Conservation (phyloP, 2,797 vertebrate species). For the Manis pentadactyla region DNA sequence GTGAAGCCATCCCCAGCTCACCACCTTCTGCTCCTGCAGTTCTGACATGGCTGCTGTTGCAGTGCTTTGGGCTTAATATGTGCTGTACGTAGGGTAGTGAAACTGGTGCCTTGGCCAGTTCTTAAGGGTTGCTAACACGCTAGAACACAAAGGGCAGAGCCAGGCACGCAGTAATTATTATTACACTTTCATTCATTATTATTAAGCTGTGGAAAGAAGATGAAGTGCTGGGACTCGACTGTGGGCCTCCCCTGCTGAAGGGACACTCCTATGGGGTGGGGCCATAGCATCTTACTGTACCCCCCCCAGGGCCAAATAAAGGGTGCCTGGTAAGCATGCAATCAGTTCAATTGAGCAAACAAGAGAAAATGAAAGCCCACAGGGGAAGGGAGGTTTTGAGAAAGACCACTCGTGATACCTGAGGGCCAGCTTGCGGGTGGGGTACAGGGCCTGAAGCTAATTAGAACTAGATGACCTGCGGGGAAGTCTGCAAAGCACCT, state of each 20-base stretch:
- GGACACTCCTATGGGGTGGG: not conserved
- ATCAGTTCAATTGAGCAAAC: not conserved
- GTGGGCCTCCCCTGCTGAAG: not conserved
- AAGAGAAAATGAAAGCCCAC: not conserved
- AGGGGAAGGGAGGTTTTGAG: not conserved
- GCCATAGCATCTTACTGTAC: rapidly evolving
- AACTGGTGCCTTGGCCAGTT: rapidly evolving
- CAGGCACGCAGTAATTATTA: rapidly evolving
- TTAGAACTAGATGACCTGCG: not conserved
- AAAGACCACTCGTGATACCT: not conserved
- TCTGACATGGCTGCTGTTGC: rapidly evolving
- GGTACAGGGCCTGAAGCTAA: not conserved
- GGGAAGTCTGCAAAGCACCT: rapidly evolving
- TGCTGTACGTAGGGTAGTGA: not conserved
- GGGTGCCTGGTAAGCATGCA: not conserved
- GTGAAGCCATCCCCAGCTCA: rapidly evolving
- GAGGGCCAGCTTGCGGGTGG: not conserved
- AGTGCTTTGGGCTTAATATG: not conserved
- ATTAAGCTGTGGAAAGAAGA: not conserved
- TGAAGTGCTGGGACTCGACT: not conserved
- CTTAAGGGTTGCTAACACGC: not conserved
- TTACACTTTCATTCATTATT: not conserved
- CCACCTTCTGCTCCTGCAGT: not conserved
- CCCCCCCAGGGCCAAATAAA: not conserved
- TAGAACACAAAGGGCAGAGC: not conserved